Percentiles rank a stretch among this genome's conserved stretches.
These are phyloP conservation scores for Autographa gamma DNA, from an alignment of 2,888 invertebrate species.

Conservation along the genomic window DNA sequence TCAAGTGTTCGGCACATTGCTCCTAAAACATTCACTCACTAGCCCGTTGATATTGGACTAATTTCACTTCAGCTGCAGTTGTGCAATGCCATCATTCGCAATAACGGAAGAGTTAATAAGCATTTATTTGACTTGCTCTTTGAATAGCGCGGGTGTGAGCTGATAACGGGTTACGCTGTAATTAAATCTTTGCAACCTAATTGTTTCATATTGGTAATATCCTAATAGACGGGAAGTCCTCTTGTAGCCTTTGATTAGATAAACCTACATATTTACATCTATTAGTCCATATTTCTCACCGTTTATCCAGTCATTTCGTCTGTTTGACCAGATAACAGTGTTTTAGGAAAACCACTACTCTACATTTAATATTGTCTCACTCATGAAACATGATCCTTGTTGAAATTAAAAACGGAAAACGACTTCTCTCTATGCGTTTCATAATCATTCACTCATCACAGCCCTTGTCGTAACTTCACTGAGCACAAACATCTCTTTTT, in stretches of 20 bases:
- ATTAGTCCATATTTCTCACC: too few relatives aligned
- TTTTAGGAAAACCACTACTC: too few relatives aligned
- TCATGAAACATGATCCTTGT: too few relatives aligned
- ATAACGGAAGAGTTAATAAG: slow-evolving; percentile 24
- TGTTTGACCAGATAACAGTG: too few relatives aligned
- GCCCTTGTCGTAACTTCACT: too few relatives aligned
- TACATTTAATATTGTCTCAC: too few relatives aligned
- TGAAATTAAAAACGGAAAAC: too few relatives aligned
- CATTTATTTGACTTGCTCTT: not conserved
- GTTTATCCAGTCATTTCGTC: too few relatives aligned
- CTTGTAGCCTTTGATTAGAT: slow-evolving; percentile 2
- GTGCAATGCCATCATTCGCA: slow-evolving; percentile 46
- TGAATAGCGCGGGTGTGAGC: not conserved
- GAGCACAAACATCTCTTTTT: too few relatives aligned
- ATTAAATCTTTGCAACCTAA: not conserved
- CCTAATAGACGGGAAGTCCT: slow-evolving; percentile 2
- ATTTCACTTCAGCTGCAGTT: slow-evolving; percentile 39
- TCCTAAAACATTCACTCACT: slow-evolving; percentile 46
- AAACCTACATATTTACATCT: not conserved
- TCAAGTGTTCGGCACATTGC: slow-evolving; percentile 40
- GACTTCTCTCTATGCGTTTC: too few relatives aligned
- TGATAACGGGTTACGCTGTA: not conserved
- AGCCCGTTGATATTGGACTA: slow-evolving; percentile 41
- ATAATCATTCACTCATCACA: too few relatives aligned
- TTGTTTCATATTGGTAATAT: not conserved